Base-by-base conservation (phyloP, 2,113 vertebrate species). In the Carettochelys insculpta region DNA sequence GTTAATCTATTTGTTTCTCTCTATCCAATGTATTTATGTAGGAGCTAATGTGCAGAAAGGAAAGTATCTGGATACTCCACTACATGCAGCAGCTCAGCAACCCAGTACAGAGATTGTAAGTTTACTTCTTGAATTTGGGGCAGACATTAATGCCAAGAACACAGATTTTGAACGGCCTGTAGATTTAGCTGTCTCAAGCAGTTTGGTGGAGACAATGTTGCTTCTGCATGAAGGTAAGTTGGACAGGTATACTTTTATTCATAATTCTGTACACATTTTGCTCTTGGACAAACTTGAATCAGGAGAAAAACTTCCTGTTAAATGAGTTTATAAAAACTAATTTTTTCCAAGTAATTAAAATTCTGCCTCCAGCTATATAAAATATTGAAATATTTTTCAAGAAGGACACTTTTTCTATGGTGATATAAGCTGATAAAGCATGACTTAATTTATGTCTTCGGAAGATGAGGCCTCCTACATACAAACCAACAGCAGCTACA, bases 1-100 rank as follows among this genome's bases (percentile, higher is more conserved):
- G 58, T 78, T 52, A 17, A 76, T 73, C 24, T 84, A 27, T 80
- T 51, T 89, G 19, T 86, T 31, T 82, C 34, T 0, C 0, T 83
- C 73, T 92, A 11, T 71, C 41, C 6, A 34, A 38, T 75, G 38
- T 25, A 8, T 92, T 51, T 71, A 6, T 43, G 6, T 8, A 99
- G 99, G 99, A 83, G 99, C 99, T 92, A 98, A 98, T 16, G 98
- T 99, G 29, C 99, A 99, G 94, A 99, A 98, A 95, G 99, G 99
- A 85, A 98, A 97, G 91, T 97, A 97, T 68, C 86, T 99, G 97
- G 99, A 99, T 56, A 99, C 98, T 3, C 99, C 99, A 3, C 93
- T 99, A 53, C 99, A 99, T 7, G 98, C 98, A 16, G 99, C 99
- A 43, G 99, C 98, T 86, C 98, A 98, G 73, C 98, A 98, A 85